Percentiles rank a stretch among this genome's conserved stretches.
Conservation (phyloP, 1,140 invertebrate genomes). For the Hesperophylax magnus region DNA sequence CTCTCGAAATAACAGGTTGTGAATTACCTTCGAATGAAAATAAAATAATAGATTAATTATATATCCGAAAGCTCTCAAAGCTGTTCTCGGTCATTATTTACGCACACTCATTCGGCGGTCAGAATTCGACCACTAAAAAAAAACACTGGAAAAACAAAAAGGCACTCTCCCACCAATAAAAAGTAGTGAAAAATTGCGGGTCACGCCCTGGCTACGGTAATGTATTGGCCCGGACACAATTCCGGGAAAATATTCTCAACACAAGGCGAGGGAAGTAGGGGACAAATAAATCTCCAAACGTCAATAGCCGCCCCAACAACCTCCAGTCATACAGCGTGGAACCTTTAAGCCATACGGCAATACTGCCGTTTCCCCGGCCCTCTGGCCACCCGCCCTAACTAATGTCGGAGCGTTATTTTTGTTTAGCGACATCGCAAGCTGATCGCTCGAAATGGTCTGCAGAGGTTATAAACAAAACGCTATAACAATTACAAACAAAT, state of each 20-base stretch:
- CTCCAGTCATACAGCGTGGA: background rate
- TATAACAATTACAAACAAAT: too few relatives aligned
- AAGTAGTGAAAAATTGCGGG: slow-evolving; percentile 57
- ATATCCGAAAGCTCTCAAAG: background rate
- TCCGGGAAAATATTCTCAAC: slow-evolving; percentile 55
- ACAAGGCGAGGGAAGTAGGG: slow-evolving; percentile 49
- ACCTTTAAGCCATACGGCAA: too few relatives aligned
- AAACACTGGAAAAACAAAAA: slow-evolving; percentile 43
- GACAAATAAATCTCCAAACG: slow-evolving; percentile 50
- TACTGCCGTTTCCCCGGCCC: background rate
- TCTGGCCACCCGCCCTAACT: slow-evolving; percentile 41
- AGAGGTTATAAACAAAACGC: background rate
- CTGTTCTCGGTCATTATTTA: slow-evolving; percentile 27
- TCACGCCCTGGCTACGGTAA: slow-evolving; percentile 53
- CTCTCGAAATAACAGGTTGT: too few relatives aligned
- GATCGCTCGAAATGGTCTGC: background rate
- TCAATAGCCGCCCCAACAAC: slow-evolving; percentile 18
- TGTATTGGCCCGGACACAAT: slow-evolving; percentile 51
- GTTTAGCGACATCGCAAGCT: slow-evolving; percentile 48
- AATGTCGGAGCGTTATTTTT: slow-evolving; percentile 54
- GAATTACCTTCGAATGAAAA: background rate
- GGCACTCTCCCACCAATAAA: slow-evolving; percentile 56
- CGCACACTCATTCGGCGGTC: slow-evolving; percentile 15
- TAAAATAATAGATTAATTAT: slow-evolving; percentile 11
- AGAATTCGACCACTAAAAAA: slow-evolving; percentile 22